Percentiles rank a stretch among this genome's conserved stretches.
Evolutionary conservation across 2,113 vertebrate species (phyloP).

Genomic region (Ictalurus punctatus): DNA sequence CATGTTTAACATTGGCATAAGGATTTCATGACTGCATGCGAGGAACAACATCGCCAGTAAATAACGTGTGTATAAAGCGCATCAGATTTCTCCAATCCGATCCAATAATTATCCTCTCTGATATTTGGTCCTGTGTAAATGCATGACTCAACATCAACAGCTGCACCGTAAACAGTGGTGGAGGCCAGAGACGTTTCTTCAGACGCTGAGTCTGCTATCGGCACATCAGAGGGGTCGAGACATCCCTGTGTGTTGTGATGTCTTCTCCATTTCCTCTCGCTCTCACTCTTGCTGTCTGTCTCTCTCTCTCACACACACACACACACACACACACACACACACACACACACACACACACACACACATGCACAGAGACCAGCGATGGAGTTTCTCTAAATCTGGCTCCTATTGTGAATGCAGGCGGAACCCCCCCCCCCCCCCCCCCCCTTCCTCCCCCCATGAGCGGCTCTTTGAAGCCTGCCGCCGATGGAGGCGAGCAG

Average conservation of each 20-base stretch:
- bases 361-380: slow-evolving; percentile 42
- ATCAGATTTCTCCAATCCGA: not conserved
- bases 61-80: not conserved
- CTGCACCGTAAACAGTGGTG: slow-evolving; percentile 9
- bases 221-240: slow-evolving; percentile 68
- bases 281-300: slow-evolving; percentile 33
- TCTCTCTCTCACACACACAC: slow-evolving; percentile 16
- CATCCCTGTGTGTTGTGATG: slow-evolving; percentile 61
- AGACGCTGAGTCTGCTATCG: slow-evolving; percentile 65
- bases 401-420: slow-evolving; percentile 56
- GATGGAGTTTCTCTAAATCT: slow-evolving; percentile 56
- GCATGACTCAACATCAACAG: slow-evolving; percentile 12
- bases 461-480: slow-evolving; percentile 86
- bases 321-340: slow-evolving; percentile 20
- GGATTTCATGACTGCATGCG: not conserved
- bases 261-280: slow-evolving; percentile 70
- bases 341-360: slow-evolving; percentile 6
- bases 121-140: not conserved
- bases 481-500: slow-evolving; percentile 80
- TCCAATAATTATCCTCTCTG: not conserved
- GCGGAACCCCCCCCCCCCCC: slow-evolving; percentile 38
- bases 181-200: slow-evolving; percentile 63
- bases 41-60: not conserved
- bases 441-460: slow-evolving; percentile 53
- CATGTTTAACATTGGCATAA: not conserved